A percentile compares a stretch with the other conserved stretches of the same genome.
Evolutionary conservation across 1,140 invertebrate genomes (phyloP).

Genomic region (Drosophila athabasca): DNA sequence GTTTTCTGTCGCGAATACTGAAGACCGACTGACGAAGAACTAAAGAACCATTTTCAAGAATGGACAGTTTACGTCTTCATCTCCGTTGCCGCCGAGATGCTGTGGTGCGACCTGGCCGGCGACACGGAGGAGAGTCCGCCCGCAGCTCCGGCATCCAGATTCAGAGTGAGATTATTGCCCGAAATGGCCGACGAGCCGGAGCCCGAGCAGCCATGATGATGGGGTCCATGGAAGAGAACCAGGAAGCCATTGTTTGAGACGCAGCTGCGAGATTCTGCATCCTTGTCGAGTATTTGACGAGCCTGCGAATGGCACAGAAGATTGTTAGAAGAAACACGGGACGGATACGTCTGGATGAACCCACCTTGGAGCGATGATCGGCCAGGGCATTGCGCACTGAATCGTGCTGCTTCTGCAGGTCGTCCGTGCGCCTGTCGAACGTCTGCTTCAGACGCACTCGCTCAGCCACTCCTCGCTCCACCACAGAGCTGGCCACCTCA

Average conservation of each 20-base stretch:
- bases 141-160: conserved; percentile 49
- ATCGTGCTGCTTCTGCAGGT: conserved; percentile 91
- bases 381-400: conserved; percentile 88
- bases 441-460: conserved; percentile 89
- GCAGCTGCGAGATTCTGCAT: conserved; percentile 77
- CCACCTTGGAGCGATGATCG: conserved; percentile 89
- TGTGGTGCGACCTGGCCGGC: conserved; percentile 75
- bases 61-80: conserved; percentile 67
- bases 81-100: conserved; percentile 54
- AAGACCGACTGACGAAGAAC: conserved; percentile 35
- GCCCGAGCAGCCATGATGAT: conserved; percentile 59
- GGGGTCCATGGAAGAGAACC: conserved; percentile 71
- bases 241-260: conserved; percentile 74
- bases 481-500: conserved; percentile 89
- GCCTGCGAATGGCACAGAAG: conserved; percentile 41
- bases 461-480: conserved; percentile 92
- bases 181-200: conserved; percentile 22
- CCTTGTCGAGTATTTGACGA: conserved; percentile 81
- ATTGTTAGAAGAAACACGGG: not conserved
- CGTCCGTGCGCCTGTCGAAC: conserved; percentile 90
- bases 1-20: conserved; percentile 66
- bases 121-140: conserved; percentile 57
- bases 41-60: conserved; percentile 41
- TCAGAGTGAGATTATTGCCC: conserved; percentile 73
- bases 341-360: not conserved